These are phyloP conservation scores for Ciconia boyciana DNA, from an alignment of 2,113 vertebrate species.

Conservation along the genomic window DNA sequence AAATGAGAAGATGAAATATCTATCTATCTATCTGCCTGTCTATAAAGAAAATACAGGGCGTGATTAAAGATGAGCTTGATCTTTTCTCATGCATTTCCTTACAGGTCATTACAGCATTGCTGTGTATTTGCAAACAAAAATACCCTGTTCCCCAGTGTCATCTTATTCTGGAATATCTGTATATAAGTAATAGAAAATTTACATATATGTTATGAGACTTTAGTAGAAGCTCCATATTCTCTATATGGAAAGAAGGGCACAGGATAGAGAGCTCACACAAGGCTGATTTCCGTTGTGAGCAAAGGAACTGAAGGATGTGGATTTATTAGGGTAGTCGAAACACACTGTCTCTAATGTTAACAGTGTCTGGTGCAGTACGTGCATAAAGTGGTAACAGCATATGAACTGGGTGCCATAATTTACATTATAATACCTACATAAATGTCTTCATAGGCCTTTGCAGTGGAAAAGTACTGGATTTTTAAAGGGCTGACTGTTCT, in stretches of 20 bases:
- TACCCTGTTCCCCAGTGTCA: not conserved
- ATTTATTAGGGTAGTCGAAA: not conserved
- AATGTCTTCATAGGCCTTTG: not conserved
- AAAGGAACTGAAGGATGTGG: not conserved
- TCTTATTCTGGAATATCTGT: not conserved
- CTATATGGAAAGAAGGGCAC: not conserved
- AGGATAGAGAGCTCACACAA: not conserved
- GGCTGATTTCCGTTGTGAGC: not conserved
- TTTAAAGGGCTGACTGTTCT: not conserved
- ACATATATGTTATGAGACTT: not conserved
- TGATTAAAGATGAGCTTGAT: not conserved
- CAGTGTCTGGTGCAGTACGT: not conserved
- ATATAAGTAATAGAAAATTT: not conserved
- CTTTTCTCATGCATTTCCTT: not conserved
- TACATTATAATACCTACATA: fast-evolving
- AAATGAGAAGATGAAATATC: not conserved
- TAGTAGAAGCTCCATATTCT: not conserved
- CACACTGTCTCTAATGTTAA: not conserved
- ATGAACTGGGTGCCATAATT: not conserved
- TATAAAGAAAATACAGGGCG: not conserved
- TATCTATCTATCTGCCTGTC: not conserved
- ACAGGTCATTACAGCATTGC: not conserved
- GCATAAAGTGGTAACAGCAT: not conserved
- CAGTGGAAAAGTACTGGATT: not conserved
- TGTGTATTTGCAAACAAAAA: not conserved